Conservation (phyloP, 2,797 vertebrate species). For the Channa striata region DNA sequence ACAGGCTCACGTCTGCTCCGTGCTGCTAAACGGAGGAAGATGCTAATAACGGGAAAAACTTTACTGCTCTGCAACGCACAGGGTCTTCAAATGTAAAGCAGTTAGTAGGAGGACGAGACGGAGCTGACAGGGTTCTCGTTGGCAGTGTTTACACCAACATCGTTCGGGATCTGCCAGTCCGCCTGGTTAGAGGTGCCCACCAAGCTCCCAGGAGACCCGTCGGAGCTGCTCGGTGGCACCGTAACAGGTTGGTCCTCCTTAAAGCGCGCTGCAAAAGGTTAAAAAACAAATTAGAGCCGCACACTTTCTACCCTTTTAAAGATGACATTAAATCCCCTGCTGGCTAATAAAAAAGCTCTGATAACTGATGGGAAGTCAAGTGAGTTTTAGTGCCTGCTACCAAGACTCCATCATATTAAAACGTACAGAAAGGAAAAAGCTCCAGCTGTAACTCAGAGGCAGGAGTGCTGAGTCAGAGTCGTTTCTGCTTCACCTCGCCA, state of each 20-base stretch:
- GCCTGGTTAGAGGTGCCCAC: too few species aligned
- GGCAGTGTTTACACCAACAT: constrained; percentile 7
- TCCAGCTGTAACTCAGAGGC: constrained; percentile 50
- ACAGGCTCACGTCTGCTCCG: too few species aligned
- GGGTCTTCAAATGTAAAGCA: too few species aligned
- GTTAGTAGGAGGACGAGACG: too few species aligned
- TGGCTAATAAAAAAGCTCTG: constrained; percentile 6
- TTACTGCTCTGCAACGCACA: too few species aligned
- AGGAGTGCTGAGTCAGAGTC: constrained; percentile 57
- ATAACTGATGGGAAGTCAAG: constrained; percentile 21
- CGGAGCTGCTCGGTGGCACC: constrained; percentile 1
- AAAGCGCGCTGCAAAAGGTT: not conserved
- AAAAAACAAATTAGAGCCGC: not conserved
- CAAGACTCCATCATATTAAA: constrained; percentile 5
- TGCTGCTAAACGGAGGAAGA: too few species aligned
- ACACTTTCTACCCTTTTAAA: constrained; percentile 5
- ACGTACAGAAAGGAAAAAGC: constrained; percentile 12
- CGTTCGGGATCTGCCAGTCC: too few species aligned
- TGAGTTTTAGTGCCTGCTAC: constrained; percentile 21
- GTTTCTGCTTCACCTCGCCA: constrained; percentile 52
- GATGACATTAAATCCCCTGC: constrained; percentile 22
- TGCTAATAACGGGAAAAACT: too few species aligned
- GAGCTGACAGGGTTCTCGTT: not conserved
- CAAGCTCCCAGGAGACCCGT: not conserved
- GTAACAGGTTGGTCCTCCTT: not conserved